Conservation (phyloP, 2,113 vertebrate genomes). For the Ancistrus triradiatus region DNA sequence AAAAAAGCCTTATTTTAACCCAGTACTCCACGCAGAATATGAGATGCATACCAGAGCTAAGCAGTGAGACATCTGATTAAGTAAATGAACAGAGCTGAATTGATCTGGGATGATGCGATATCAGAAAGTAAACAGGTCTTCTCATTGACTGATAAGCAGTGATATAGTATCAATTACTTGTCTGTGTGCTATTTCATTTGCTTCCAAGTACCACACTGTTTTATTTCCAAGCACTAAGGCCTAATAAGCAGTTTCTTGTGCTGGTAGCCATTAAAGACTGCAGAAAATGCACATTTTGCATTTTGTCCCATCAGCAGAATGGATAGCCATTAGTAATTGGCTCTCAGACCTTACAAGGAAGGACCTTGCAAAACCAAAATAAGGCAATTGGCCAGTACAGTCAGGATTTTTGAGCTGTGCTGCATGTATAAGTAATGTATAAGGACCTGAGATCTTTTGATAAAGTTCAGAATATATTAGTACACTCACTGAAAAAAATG, state of each 20-base stretch:
- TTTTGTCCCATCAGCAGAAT: slow-evolving; percentile 45
- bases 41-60: no score
- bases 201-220: slow-evolving; percentile 12
- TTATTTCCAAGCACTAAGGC: slow-evolving; percentile 14
- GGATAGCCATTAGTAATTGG: slow-evolving; percentile 37
- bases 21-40: no score
- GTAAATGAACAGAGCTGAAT: slow-evolving; percentile 30
- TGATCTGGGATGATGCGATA: slow-evolving; percentile 35
- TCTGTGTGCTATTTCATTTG: slow-evolving; percentile 33
- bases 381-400: neutral
- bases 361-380: slow-evolving; percentile 21
- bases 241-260: slow-evolving; percentile 16
- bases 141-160: slow-evolving; percentile 21
- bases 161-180: slow-evolving; percentile 23
- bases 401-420: neutral
- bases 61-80: slow-evolving; percentile 21
- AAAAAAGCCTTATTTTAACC: no score
- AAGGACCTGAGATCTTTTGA: no score
- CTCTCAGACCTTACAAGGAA: slow-evolving; percentile 21
- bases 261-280: slow-evolving; percentile 37
- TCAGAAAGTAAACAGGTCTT: slow-evolving; percentile 39
- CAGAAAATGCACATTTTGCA: slow-evolving; percentile 40
- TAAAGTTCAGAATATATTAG: no score
- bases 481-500: no score
- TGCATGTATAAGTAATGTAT: neutral